These are phyloP conservation scores for Ceratina japonica DNA, from an alignment of 1,140 invertebrate species.

Conservation along the genomic window DNA sequence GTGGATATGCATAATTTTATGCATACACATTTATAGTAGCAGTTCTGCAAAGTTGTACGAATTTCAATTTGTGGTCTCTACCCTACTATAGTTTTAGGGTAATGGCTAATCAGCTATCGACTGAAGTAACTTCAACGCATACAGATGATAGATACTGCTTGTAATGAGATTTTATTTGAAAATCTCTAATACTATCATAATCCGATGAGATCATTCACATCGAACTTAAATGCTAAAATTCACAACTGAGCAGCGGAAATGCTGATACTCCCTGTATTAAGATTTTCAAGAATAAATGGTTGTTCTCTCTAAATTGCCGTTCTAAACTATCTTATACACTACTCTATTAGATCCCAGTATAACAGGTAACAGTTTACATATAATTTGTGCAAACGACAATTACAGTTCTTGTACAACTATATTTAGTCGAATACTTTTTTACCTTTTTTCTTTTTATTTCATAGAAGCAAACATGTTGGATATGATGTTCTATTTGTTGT, in stretches of 20 bases:
- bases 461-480: constrained; percentile 19
- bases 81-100: constrained; percentile 43
- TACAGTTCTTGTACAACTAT: constrained; percentile 35
- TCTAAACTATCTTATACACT: constrained; percentile 56
- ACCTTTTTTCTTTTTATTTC: no score
- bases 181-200: constrained; percentile 13
- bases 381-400: constrained; percentile 70
- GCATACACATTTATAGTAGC: constrained; percentile 59
- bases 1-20: constrained; percentile 47
- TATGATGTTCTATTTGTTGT: constrained; percentile 50
- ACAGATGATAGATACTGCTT: constrained; percentile 48
- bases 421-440: constrained; percentile 6
- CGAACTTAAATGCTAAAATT: constrained; percentile 39
- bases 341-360: constrained; percentile 45
- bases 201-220: constrained; percentile 23
- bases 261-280: constrained; percentile 23
- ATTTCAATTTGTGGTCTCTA: constrained; percentile 34
- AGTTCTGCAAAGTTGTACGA: constrained; percentile 70
- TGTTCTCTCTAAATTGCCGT: constrained; percentile 8
- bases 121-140: constrained; percentile 60
- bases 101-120: constrained; percentile 56
- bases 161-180: constrained; percentile 69
- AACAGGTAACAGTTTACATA: constrained; percentile 59
- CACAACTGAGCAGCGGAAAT: constrained; percentile 36
- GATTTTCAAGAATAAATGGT: constrained; percentile 11